Evolutionary conservation across 2,888 invertebrate genomes (phyloP).

Genomic region (Drosophila heteroneura): DNA sequence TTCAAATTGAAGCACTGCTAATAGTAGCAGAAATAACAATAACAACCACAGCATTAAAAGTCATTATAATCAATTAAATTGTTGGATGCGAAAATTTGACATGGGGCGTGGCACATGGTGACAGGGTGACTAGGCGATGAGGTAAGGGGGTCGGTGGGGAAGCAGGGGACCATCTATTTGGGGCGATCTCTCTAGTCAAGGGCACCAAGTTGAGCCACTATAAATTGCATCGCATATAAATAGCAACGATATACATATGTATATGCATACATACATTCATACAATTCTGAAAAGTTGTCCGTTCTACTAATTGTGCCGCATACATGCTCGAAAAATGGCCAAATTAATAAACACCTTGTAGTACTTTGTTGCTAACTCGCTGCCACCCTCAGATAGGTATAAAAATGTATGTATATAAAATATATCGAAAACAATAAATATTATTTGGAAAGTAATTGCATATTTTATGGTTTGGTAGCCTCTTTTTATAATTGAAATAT

Average conservation of each 20-base stretch:
- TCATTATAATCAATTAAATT: slow-evolving; percentile 71
- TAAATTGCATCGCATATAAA: slow-evolving; percentile 4
- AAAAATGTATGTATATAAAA: background rate
- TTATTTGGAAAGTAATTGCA: background rate
- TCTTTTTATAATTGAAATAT: background rate
- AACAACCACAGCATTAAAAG: slow-evolving; percentile 21
- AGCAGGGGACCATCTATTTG: background rate
- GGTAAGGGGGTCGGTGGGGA: background rate
- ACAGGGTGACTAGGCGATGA: background rate
- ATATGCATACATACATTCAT: background rate
- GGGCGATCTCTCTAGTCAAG: slow-evolving; percentile 39
- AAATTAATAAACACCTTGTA: slow-evolving; percentile 15
- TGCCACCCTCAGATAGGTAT: background rate
- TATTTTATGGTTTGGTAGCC: background rate
- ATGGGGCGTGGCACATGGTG: background rate
- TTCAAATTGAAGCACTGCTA: slow-evolving; percentile 23
- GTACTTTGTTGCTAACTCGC: background rate
- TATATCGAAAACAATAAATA: background rate
- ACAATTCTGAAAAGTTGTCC: background rate
- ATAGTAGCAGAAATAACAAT: slow-evolving; percentile 21
- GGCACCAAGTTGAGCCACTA: slow-evolving; percentile 30
- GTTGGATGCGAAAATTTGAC: slow-evolving; percentile 60
- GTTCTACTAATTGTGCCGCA: background rate
- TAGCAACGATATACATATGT: background rate
- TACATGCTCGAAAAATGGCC: background rate